Conservation (phyloP, 2,113 vertebrate species). For the Beaufortia kweichowensis region DNA sequence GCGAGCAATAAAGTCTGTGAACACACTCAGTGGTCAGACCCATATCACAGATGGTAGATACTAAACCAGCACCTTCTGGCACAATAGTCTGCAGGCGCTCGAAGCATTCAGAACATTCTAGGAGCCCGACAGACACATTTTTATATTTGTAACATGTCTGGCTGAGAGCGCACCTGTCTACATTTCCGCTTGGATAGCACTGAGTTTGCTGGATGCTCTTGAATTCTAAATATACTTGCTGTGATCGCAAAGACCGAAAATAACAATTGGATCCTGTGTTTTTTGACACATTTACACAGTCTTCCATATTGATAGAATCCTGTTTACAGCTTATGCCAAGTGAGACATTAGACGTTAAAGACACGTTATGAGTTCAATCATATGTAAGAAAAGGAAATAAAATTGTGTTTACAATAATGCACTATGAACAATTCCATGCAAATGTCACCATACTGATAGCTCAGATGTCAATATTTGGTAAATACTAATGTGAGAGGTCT, state of each 20-base stretch:
- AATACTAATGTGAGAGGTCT: too few species aligned
- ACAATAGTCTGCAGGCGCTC: neutral
- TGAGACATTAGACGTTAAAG: too few species aligned
- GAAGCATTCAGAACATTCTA: slow-evolving; percentile 38
- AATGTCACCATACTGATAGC: too few species aligned
- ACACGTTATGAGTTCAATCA: too few species aligned
- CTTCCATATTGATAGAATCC: neutral
- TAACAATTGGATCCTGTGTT: neutral
- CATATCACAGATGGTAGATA: slow-evolving; percentile 40
- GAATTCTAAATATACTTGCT: slow-evolving; percentile 26
- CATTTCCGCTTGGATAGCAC: slow-evolving; percentile 14
- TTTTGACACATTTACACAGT: neutral
- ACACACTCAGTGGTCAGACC: slow-evolving; percentile 2
- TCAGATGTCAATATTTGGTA: too few species aligned
- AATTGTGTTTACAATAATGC: too few species aligned
- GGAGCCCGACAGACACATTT: slow-evolving; percentile 36
- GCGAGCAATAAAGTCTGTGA: neutral
- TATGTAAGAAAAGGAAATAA: too few species aligned
- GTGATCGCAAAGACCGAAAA: neutral
- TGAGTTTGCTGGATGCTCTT: slow-evolving; percentile 18
- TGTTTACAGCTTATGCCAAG: too few species aligned
- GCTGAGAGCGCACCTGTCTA: slow-evolving; percentile 6
- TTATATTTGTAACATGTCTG: slow-evolving; percentile 35
- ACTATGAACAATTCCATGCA: too few species aligned
- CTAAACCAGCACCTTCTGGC: neutral